Evolutionary conservation across 2,888 invertebrate species (phyloP), one percentile per base, ranked within the genome.

Genomic region (Pristionchus exspectatus): DNA sequence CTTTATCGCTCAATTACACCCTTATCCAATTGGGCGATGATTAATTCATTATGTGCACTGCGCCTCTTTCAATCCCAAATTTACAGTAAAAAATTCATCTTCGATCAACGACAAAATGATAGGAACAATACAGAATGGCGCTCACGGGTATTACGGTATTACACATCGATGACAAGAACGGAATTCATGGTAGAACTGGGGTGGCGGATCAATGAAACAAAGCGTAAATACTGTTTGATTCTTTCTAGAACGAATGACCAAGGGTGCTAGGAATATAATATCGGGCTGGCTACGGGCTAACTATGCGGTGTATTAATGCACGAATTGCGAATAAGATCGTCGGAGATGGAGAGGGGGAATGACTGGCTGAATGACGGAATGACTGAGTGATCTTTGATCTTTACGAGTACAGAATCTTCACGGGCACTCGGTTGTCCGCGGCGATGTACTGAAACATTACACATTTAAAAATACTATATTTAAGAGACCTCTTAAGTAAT

Each of bases 341-440:
- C 54, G 56, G 12, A 59, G 59, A 27, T n/a, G 12, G 44, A 44
- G n/a, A 83, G 21, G 30, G 24, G 18, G 38, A 33, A 54, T 83
- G n/a, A 83, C 54, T 54, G 50, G 27, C 5, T n/a, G n/a, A n/a
- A n/a, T n/a, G n/a, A n/a, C n/a, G n/a, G n/a, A n/a, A n/a, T n/a
- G n/a, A n/a, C n/a, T n/a, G n/a, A n/a, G 16, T 38, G 38, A 54
- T 54, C 56, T 56, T n/a, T 63, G 63, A 63, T 63, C n/a, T 81
- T 81, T 44, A 81, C 30, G 56, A 85, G 84, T 85, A 85, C 7
- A 85, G 84, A 85, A 85, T 85, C 84, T 85, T 85, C 59, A 85
- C 84, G 56, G 84, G 84, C 59, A 85, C 24, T 44, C 84, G 50
- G 56, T 85, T 27, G 50, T 85, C 84, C 30, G 84, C 84, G 27